Conservation (phyloP, 2,113 vertebrate species). For the Plectropomus leopardus region DNA sequence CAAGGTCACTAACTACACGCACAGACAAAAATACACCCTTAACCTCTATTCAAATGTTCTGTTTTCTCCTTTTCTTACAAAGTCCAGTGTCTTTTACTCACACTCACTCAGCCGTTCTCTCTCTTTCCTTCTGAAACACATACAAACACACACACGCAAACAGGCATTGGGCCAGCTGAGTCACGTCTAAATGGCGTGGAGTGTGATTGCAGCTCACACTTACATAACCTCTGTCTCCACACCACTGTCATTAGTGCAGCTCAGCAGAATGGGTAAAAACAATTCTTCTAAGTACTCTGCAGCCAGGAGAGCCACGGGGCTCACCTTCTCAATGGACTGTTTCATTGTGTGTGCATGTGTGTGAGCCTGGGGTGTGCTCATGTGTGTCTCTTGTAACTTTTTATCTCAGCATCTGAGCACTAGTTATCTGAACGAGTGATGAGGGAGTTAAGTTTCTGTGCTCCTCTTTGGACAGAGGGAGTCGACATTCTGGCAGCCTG, state of each 20-base stretch:
- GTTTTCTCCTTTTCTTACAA: neutral
- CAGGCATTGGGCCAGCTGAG: conserved; percentile 78
- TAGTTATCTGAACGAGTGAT: conserved; percentile 69
- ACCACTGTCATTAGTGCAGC: conserved; percentile 77
- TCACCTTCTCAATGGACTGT: conserved; percentile 60
- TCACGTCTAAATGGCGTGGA: conserved; percentile 81
- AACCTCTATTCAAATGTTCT: neutral
- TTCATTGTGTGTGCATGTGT: conserved; percentile 18
- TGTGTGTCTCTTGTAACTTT: conserved; percentile 57
- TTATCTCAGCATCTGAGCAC: conserved; percentile 48
- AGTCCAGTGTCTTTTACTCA: conserved; percentile 2
- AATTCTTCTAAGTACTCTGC: conserved; percentile 70
- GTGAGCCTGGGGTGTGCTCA: conserved; percentile 17
- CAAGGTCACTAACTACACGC: conserved; percentile 3
- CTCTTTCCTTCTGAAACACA: conserved; percentile 35
- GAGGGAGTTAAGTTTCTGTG: conserved; percentile 83
- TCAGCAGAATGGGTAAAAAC: conserved; percentile 69
- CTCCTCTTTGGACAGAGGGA: conserved; percentile 83
- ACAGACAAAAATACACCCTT: neutral
- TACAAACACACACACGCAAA: conserved; percentile 51
- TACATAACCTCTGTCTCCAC: conserved; percentile 84
- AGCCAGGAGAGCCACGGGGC: conserved; percentile 42
- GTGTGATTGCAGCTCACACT: conserved; percentile 80
- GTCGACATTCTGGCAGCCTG: conserved; percentile 84
- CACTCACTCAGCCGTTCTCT: conserved; percentile 12